Evolutionary conservation across 2,113 vertebrate genomes (phyloP), one percentile per base, ranked within the genome.

Genomic region (Cryptotis parvus): DNA sequence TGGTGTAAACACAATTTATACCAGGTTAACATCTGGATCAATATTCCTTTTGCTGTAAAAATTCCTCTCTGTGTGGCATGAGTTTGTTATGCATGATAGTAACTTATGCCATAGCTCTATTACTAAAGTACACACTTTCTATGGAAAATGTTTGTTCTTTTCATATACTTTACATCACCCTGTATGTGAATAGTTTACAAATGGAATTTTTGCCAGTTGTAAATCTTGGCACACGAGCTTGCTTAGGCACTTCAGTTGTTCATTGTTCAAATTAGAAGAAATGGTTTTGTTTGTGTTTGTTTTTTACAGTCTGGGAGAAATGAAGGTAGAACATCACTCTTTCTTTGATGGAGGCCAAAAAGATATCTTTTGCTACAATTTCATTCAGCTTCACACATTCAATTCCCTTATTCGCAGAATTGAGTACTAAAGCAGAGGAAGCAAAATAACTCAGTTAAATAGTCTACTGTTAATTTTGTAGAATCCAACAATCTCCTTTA

Each of bases 391-490:
- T 52, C 76, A 58, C 12, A 37, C 1, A 39, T 92, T 89, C 65
- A 61, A 89, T 92, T 84, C 63, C 16, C 14, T 76, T n/a, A 9
- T 31, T 70, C 65, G 20, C 68, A n/a, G 4, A 76, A 69, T 58
- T 72, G 39, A 49, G 14, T 37, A 29, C 15, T 33, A 45, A 80
- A 37, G 31, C 75, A 35, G 33, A 80, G n/a, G 31, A 84, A 86
- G 15, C 4, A 14, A 58, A 24, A 43, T 68, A 26, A 58, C 55
- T 91, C 76, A 39, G 45, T 72, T 61, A 70, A 94, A 35, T 52
- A 85, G 77, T 85, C 91, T 91, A 87, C 83, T 95, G 39, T 96
- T 95, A 96, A 65, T 81, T 93, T 95, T 86, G 85, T 84, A 93
- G 94, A 88, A 85, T 91, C 33, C 61, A 31, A 26, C 78, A 87